Percentiles rank a stretch among this genome's conserved stretches.
Conservation (phyloP, 2,888 invertebrate genomes). For the Sinopyrophorus schimmeli region DNA sequence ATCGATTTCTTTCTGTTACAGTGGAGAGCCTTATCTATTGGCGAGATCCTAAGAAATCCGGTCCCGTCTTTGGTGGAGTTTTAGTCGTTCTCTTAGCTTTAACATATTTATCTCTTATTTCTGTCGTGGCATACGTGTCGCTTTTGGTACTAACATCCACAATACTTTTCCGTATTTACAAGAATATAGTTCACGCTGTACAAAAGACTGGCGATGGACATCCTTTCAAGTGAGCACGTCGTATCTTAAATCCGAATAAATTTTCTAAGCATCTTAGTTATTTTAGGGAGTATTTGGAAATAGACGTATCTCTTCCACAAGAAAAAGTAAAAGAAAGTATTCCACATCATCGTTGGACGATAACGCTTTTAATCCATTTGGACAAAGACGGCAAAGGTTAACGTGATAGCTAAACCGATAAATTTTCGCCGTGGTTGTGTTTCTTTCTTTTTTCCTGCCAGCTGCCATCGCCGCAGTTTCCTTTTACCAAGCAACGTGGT, state of each 20-base stretch:
- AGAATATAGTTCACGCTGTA: conserved; percentile 91
- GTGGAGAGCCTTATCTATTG: conserved; percentile 97
- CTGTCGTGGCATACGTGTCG: conserved; percentile 91
- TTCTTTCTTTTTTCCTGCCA: conserved; percentile 32
- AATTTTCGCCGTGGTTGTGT: conserved; percentile 21
- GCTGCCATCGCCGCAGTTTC: conserved; percentile 27
- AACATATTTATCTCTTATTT: conserved; percentile 93
- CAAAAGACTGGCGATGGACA: conserved; percentile 97
- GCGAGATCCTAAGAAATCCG: conserved; percentile 94
- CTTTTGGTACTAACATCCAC: conserved; percentile 84
- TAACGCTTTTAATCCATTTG: conserved; percentile 2
- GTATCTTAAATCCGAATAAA: neutral
- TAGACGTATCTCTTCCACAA: conserved; percentile 84
- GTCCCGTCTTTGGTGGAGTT: conserved; percentile 88
- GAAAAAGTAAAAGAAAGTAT: conserved; percentile 82
- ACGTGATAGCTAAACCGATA: conserved; percentile 21
- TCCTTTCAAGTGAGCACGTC: conserved; percentile 86
- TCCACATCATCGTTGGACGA: conserved; percentile 12
- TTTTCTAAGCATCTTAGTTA: conserved; percentile 17
- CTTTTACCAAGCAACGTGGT: conserved; percentile 31
- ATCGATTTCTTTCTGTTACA: conserved; percentile 58
- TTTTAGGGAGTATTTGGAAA: conserved; percentile 78
- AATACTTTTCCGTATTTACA: conserved; percentile 94
- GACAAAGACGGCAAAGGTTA: conserved; percentile 27
- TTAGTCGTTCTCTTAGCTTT: conserved; percentile 89